These are phyloP conservation scores for Triops cancriformis DNA, from an alignment of 1,140 invertebrate genomes.

Conservation along the genomic window DNA sequence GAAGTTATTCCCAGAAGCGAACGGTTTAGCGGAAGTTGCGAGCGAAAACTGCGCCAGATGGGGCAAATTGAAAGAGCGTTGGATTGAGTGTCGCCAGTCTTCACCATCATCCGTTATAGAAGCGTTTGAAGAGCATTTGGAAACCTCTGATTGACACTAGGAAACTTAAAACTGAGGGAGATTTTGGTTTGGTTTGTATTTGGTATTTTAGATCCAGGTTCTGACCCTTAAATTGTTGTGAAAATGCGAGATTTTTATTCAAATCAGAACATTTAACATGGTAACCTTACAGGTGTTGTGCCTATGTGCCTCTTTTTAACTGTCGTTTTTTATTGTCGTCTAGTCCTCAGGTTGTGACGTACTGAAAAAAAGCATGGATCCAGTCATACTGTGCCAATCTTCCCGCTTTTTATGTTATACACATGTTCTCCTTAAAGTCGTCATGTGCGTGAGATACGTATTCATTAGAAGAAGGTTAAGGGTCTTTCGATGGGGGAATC, in stretches of 20 bases:
- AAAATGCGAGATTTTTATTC: slow-evolving; percentile 4
- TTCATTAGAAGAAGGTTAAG: background rate
- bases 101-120: background rate
- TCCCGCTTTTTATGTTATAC: background rate
- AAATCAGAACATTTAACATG: background rate
- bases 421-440: background rate
- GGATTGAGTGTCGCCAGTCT: background rate
- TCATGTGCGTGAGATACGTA: background rate
- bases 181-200: no score
- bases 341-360: slow-evolving; percentile 6
- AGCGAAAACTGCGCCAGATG: background rate
- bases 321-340: background rate
- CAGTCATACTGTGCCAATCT: background rate
- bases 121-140: background rate
- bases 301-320: background rate
- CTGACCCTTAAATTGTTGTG: background rate
- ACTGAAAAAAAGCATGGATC: background rate
- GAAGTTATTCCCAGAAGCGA: slow-evolving; percentile 16
- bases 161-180: background rate
- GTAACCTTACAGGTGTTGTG: slow-evolving; percentile 5
- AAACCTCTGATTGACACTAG: background rate
- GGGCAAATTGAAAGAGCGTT: background rate
- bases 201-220: background rate
- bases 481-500: background rate
- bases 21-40: background rate